Conservation (phyloP, 2,113 vertebrate genomes). For the Grammomys surdaster region DNA sequence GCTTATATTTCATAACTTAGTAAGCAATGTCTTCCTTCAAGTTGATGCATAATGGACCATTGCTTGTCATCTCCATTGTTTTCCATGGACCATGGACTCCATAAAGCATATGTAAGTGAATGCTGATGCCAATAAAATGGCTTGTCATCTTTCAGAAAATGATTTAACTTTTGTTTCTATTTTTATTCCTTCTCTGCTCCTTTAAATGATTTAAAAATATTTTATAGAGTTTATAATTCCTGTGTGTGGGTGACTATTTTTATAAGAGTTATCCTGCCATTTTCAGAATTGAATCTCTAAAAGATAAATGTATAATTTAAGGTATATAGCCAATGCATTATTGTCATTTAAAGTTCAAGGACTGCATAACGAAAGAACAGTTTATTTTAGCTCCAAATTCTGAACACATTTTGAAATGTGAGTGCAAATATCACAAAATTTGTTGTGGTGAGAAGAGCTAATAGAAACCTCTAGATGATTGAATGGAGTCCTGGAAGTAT, state of each 20-base stretch:
- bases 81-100: background rate
- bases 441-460: background rate
- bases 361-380: background rate
- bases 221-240: constrained; percentile 8
- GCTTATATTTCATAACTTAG: background rate
- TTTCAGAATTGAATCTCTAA: constrained; percentile 8
- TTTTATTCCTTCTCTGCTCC: background rate
- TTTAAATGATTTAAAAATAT: background rate
- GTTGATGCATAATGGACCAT: background rate
- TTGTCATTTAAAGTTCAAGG: constrained; percentile 57
- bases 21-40: background rate
- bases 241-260: background rate
- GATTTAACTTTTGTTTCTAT: background rate
- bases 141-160: background rate
- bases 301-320: background rate
- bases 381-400: background rate
- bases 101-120: background rate
- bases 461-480: background rate
- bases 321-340: background rate
- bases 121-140: fast-evolving
- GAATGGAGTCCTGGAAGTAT: background rate
- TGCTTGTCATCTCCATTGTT: background rate
- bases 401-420: background rate
- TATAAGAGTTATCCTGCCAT: background rate
- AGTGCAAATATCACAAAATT: background rate